Evolutionary conservation across 2,797 vertebrate genomes (phyloP).

Genomic region (Tapirus indicus): DNA sequence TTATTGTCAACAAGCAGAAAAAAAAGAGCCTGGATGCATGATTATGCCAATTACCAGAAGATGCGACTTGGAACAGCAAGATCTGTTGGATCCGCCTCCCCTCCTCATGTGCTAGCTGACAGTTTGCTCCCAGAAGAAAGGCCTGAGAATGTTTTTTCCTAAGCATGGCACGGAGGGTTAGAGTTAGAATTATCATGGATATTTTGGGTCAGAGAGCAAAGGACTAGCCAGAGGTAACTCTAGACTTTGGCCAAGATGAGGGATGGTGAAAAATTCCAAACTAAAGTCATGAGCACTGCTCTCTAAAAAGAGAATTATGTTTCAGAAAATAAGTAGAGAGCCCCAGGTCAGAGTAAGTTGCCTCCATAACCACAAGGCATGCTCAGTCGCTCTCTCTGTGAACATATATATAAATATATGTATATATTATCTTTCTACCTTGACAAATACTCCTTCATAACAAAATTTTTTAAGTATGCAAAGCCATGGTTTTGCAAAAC

Average conservation of each 20-base stretch:
- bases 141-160: background rate
- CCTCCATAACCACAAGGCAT: background rate
- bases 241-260: background rate
- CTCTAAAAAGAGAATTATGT: background rate
- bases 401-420: too few species aligned
- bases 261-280: background rate
- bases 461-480: background rate
- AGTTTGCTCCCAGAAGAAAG: background rate
- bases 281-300: background rate
- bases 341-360: background rate
- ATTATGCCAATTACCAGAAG: too few species aligned
- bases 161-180: background rate
- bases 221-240: background rate
- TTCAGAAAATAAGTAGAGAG: background rate
- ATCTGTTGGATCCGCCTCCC: background rate
- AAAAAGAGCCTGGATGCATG: background rate
- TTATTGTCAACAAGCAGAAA: background rate
- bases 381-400: background rate
- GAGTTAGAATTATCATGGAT: background rate
- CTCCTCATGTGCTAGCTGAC: background rate
- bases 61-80: background rate
- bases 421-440: background rate
- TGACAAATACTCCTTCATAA: background rate
- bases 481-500: background rate
- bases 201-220: background rate